Evolutionary conservation across 2,113 vertebrate species (phyloP).

Genomic region (Scortum barcoo): DNA sequence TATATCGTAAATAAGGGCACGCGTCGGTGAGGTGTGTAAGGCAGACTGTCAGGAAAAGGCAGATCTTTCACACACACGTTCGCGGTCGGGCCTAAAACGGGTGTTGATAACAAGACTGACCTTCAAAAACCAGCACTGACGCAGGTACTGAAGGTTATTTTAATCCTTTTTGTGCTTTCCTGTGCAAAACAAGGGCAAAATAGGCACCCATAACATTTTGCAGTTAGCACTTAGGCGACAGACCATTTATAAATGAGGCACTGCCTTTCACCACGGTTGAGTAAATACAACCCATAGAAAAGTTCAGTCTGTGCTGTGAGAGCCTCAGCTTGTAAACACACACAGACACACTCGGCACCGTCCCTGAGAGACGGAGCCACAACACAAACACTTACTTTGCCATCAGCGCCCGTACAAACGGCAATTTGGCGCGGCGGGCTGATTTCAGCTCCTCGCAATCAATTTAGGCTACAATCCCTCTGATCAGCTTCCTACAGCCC

Average conservation of each 20-base stretch:
- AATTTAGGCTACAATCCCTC: constrained; percentile 54
- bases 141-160: constrained; percentile 47
- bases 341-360: background rate
- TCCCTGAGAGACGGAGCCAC: constrained; percentile 50
- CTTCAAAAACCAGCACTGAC: constrained; percentile 58
- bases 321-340: constrained; percentile 49
- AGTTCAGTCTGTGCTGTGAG: constrained; percentile 44
- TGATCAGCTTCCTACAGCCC: constrained; percentile 58
- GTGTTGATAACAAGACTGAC: constrained; percentile 64
- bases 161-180: constrained; percentile 33
- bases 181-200: constrained; percentile 55
- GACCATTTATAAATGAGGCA: constrained; percentile 61
- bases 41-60: constrained; percentile 28
- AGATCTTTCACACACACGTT: constrained; percentile 12
- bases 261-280: constrained; percentile 57
- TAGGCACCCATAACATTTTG: constrained; percentile 48
- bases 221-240: constrained; percentile 56
- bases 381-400: constrained; percentile 52
- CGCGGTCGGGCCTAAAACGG: constrained; percentile 33
- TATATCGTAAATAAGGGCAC: constrained; percentile 32
- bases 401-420: constrained; percentile 58
- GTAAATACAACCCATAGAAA: constrained; percentile 63
- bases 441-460: constrained; percentile 70
- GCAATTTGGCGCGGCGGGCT: constrained; percentile 53
- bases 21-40: constrained; percentile 13